These are phyloP conservation scores for Hystrix cristata DNA, from an alignment of 2,113 vertebrate genomes.

Conservation along the genomic window DNA sequence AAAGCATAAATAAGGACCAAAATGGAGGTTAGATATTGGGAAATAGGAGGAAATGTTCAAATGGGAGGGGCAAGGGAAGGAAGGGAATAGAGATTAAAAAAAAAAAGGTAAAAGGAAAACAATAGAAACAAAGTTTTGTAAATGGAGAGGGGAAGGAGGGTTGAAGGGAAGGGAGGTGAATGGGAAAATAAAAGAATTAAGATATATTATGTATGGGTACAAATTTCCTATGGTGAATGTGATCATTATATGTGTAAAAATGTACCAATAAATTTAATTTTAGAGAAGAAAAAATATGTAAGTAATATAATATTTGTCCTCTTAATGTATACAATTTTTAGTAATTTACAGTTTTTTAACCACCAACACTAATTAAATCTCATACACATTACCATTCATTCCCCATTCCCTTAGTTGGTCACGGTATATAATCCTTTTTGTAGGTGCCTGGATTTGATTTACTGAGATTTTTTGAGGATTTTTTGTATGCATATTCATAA, in stretches of 20 bases:
- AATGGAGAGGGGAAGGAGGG: neutral
- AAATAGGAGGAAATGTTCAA: neutral
- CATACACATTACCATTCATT: neutral
- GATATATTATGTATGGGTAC: neutral
- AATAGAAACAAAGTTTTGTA: neutral
- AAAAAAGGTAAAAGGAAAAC: neutral
- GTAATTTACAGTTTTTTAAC: neutral
- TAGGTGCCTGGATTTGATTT: neutral
- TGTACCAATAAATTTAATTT: neutral
- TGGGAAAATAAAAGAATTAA: neutral
- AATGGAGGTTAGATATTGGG: neutral
- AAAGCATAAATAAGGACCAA: neutral
- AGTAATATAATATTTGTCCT: neutral
- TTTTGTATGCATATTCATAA: neutral
- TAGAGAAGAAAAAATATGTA: neutral
- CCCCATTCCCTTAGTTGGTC: neutral
- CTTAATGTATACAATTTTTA: neutral
- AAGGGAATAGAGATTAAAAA: no score
- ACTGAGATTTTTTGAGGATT: neutral
- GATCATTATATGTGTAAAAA: neutral
- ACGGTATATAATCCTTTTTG: neutral
- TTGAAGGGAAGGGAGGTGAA: neutral
- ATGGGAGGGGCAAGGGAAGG: neutral
- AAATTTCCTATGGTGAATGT: neutral
- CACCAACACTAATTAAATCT: neutral